phyloP scores from a whole-genome alignment of 1,140 invertebrate genomes.

The Piezodorus guildinii region DNA sequence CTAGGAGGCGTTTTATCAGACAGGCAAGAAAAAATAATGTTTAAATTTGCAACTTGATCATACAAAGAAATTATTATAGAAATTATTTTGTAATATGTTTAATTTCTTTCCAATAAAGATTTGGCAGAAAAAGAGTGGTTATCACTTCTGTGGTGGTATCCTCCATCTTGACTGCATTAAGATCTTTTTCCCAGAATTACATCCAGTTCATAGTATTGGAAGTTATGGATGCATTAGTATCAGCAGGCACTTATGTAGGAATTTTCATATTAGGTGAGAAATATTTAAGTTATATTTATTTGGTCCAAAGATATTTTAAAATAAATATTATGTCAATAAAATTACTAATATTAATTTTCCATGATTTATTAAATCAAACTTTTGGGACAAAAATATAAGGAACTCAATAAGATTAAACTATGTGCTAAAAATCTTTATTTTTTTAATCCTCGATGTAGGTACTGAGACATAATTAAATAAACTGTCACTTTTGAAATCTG shows the following conservation, averaged over 20 bases:
- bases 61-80: constrained; percentile 1
- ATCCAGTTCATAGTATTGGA: constrained; percentile 42
- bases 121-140: constrained; percentile 45
- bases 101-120: constrained; percentile 33
- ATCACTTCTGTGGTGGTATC: constrained; percentile 44
- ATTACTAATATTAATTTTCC: too few relatives aligned
- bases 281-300: too few relatives aligned
- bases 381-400: too few relatives aligned
- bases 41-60: neutral
- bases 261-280: constrained; percentile 48
- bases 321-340: too few relatives aligned
- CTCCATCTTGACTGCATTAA: constrained; percentile 40
- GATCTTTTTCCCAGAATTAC: constrained; percentile 43
- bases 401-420: too few relatives aligned
- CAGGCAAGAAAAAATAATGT: constrained; percentile 34
- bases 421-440: too few relatives aligned
- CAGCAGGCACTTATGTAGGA: constrained; percentile 46
- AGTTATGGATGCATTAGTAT: constrained; percentile 45
- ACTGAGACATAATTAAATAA: too few relatives aligned
- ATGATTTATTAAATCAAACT: too few relatives aligned
- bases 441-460: too few relatives aligned
- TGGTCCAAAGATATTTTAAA: too few relatives aligned
- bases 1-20: constrained; percentile 45
- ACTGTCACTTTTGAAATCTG: too few relatives aligned
- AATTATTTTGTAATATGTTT: constrained; percentile 14